These are phyloP conservation scores for Threskiornis aethiopicus DNA, from an alignment of 2,797 vertebrate genomes.

Conservation along the genomic window DNA sequence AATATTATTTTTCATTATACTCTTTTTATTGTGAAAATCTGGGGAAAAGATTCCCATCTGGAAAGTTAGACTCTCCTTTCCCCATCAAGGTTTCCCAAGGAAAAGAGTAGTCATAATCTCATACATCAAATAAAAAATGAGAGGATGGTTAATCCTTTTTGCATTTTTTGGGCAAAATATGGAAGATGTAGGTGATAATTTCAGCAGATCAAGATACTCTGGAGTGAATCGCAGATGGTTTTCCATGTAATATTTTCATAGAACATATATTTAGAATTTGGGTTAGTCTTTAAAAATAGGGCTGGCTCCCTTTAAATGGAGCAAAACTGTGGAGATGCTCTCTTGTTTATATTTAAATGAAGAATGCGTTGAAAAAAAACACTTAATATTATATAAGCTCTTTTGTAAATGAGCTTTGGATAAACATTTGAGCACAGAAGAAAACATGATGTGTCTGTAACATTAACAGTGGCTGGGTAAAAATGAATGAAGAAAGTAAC, in stretches of 20 bases:
- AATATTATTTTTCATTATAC: background rate
- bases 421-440: constrained; percentile 69
- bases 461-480: constrained; percentile 69
- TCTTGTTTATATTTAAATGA: constrained; percentile 63
- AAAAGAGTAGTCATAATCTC: constrained; percentile 28
- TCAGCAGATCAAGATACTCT: constrained; percentile 68
- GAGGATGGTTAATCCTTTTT: constrained; percentile 43
- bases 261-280: constrained; percentile 33
- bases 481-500: constrained; percentile 70
- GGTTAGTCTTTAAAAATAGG: constrained; percentile 65
- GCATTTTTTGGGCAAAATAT: constrained; percentile 50
- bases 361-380: background rate
- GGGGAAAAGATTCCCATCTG: constrained; percentile 28
- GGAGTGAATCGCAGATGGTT: constrained; percentile 66
- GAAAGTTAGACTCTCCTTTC: constrained; percentile 55
- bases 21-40: background rate
- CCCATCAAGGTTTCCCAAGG: constrained; percentile 58
- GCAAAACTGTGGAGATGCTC: background rate
- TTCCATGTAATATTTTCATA: constrained; percentile 62
- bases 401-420: constrained; percentile 76
- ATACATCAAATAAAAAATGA: constrained; percentile 53
- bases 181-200: constrained; percentile 63
- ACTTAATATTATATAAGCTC: constrained; percentile 72
- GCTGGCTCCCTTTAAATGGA: constrained; percentile 48
- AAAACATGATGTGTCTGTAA: constrained; percentile 64